Conservation (phyloP, 2,888 invertebrate genomes). For the Netelia fuscicornis region DNA sequence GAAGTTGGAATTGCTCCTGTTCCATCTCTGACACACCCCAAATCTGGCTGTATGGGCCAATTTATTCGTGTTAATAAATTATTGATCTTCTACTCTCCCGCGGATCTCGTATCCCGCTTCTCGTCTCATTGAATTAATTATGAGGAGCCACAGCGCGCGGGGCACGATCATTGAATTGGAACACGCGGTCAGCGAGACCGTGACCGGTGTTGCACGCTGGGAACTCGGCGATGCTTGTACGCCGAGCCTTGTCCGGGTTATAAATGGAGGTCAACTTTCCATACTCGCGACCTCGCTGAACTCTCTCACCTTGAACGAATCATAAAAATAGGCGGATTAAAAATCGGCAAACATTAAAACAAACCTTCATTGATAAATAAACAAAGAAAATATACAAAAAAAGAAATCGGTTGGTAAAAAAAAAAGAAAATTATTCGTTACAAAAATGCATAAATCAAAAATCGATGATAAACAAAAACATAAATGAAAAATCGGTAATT, state of each 20-base stretch:
- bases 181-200: slow-evolving; percentile 58
- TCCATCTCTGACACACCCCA: slow-evolving; percentile 15
- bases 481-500: too few relatives aligned
- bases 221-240: slow-evolving; percentile 12
- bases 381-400: neutral
- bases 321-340: neutral
- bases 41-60: slow-evolving; percentile 38
- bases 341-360: too few relatives aligned
- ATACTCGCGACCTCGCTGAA: slow-evolving; percentile 42
- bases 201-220: slow-evolving; percentile 54
- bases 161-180: slow-evolving; percentile 69
- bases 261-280: slow-evolving; percentile 40
- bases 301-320: slow-evolving; percentile 34
- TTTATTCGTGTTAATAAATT: slow-evolving; percentile 66
- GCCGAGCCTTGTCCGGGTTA: slow-evolving; percentile 11
- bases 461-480: too few relatives aligned
- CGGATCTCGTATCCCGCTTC: slow-evolving; percentile 35
- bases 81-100: slow-evolving; percentile 65
- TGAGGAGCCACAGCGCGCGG: slow-evolving; percentile 63
- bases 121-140: slow-evolving; percentile 74
- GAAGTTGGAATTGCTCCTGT: neutral
- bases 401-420: neutral
- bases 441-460: too few relatives aligned
- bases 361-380: neutral
- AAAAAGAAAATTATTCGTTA: too few relatives aligned